These are phyloP conservation scores for Crocodylus rhombifer DNA, from an alignment of 2,797 vertebrate species.

Conservation along the genomic window DNA sequence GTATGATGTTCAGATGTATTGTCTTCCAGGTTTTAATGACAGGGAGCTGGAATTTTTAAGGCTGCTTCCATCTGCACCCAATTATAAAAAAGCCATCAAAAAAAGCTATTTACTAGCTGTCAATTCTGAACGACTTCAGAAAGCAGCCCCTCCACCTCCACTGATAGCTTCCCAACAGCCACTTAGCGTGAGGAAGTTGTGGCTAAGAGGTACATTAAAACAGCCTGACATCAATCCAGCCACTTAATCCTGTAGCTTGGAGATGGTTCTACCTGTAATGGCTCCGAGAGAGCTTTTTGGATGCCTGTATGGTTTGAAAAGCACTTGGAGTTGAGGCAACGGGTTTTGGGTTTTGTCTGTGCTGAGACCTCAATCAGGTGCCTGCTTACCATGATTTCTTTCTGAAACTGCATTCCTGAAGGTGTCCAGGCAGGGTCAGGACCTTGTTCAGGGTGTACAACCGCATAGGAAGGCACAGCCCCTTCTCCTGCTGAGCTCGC, in stretches of 20 bases:
- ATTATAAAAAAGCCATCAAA: constrained; percentile 30
- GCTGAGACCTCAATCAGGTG: neutral
- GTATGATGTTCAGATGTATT: neutral
- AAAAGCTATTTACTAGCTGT: constrained; percentile 59
- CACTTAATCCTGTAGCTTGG: neutral
- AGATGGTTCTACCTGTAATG: neutral
- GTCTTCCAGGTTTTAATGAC: constrained; percentile 34
- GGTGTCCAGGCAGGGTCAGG: neutral
- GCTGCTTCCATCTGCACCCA: constrained; percentile 52
- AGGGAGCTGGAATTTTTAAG: neutral
- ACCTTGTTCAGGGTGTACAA: fast-evolving
- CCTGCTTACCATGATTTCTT: neutral
- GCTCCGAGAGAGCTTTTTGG: fast-evolving
- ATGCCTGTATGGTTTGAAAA: neutral
- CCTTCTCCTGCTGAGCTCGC: neutral
- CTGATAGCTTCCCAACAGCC: constrained; percentile 18
- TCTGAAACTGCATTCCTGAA: fast-evolving
- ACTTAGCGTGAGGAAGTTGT: neutral
- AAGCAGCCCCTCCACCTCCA: neutral
- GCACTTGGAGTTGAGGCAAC: neutral
- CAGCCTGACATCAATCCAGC: constrained; percentile 36
- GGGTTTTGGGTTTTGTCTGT: neutral
- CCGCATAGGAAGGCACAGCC: neutral
- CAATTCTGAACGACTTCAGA: neutral
- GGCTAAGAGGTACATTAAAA: neutral